Evolutionary conservation across 2,113 vertebrate species (phyloP), one percentile per base, ranked within the genome.

Genomic region (Xenus cinereus): DNA sequence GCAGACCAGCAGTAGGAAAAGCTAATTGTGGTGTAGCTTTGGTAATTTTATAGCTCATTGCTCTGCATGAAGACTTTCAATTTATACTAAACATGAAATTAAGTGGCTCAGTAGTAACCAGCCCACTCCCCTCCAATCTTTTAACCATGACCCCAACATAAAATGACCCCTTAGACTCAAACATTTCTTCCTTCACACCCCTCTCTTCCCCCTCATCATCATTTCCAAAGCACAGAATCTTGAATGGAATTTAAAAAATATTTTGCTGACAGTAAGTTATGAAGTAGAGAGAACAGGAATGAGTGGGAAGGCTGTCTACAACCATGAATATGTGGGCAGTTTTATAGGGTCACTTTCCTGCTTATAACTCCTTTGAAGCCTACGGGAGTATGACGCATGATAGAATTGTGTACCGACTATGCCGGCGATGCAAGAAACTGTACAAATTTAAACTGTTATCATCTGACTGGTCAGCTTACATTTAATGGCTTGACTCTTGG

Each of bases 401-500:
- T 56, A 94, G 39, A 90, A 41, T 20, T 69, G 17, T 77, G 32
- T 79, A 28, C 23, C 90, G 27, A 26, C 67, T 57, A 10, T 64
- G 8, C 80, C 62, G 64, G 74, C n/a, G 39, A 67, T 41, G 69
- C 39, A 96, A 88, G 26, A 32, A 92, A 91, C 43, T 18, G 14
- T 79, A 85, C 13, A 92, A 89, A 59, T 95, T 37, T 90, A 94
- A 96, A 80, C 87, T 95, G 59, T 72, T 96, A n/a, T 78, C 23
- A 93, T 92, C 80, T 69, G 35, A 48, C 54, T 97, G 94, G 62
- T 35, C 72, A 96, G 66, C 53, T 84, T 96, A 60, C 50, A 80
- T 96, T 95, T 97, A 87, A 90, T 92, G 54, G 54, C 41, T 90
- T 54, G 56, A 81, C 51, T 95, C 77, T 92, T 93, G 76, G 21